phyloP scores from a whole-genome alignment of 2,113 vertebrate genomes.

The western clawed frog (Xenopus tropicalis) region UCB_Xtro_10.0 CM004448.2:51973501-51974000 shows the following conservation, averaged over 20 bases:
- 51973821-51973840: constrained; percentile 75
- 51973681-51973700: constrained; percentile 64
- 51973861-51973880: constrained; percentile 67
- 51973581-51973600: too few species aligned
- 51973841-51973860: constrained; percentile 61
- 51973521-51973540: too few species aligned
- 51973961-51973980: too few species aligned
- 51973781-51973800: constrained; percentile 70
- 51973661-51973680: too few species aligned
- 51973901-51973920: neutral
- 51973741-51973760: constrained; percentile 47
- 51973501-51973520: too few species aligned
- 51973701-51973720: constrained; percentile 67
- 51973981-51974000: too few species aligned
- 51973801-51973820: constrained; percentile 82
- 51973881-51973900: neutral
- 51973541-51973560: too few species aligned
- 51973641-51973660: neutral
- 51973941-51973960: too few species aligned
- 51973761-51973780: constrained; percentile 69
- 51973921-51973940: too few species aligned
- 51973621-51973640: neutral
- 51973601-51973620: neutral
- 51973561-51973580: too few species aligned
- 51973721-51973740: constrained; percentile 30